phyloP scores from a whole-genome alignment of 2,113 vertebrate species.

The Rallus limicola region DNA sequence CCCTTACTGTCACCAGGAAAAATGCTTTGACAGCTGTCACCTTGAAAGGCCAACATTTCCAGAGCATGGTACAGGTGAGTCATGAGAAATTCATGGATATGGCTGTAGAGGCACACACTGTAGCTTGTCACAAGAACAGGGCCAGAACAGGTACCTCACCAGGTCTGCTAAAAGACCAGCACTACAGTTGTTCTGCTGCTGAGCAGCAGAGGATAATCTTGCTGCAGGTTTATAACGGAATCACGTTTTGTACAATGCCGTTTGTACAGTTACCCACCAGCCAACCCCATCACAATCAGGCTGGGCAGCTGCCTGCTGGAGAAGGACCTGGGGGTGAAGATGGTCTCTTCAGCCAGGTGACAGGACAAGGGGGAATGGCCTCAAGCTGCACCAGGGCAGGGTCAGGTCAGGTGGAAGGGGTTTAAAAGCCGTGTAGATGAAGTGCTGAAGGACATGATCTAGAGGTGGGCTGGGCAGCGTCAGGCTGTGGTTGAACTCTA shows the following conservation, averaged over 20 bases:
- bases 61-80: neutral
- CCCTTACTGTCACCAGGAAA: neutral
- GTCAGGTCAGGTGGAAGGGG: too few species aligned
- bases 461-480: too few species aligned
- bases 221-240: rapidly evolving
- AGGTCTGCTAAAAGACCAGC: neutral
- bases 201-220: neutral
- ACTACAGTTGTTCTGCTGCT: neutral
- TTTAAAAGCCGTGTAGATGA: too few species aligned
- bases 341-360: too few species aligned
- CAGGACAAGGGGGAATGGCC: too few species aligned
- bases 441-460: too few species aligned
- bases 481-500: too few species aligned
- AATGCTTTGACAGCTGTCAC: neutral
- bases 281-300: neutral
- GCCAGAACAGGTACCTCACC: neutral
- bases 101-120: neutral
- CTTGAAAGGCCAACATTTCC: neutral
- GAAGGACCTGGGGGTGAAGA: too few species aligned
- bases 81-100: neutral
- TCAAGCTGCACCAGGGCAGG: too few species aligned
- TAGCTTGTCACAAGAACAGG: neutral
- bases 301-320: too few species aligned
- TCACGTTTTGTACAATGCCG: neutral
- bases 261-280: neutral